Conservation (phyloP, 2,797 vertebrate species). For the Sphaeramia orbicularis region DNA sequence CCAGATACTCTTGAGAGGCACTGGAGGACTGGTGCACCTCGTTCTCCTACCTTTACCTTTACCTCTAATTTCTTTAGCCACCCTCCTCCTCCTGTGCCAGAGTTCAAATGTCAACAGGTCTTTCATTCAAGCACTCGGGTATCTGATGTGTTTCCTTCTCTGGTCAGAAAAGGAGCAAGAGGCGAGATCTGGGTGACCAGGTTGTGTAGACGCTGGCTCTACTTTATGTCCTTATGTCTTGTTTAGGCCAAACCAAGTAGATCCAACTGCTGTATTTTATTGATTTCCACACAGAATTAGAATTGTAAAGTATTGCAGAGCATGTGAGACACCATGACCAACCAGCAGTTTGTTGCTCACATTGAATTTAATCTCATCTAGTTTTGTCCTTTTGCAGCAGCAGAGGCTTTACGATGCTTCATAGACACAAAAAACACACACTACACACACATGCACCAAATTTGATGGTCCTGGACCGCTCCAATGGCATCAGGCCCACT, state of each 20-base stretch:
- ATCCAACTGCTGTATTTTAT: constrained; percentile 10
- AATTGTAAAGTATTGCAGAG: constrained; percentile 8
- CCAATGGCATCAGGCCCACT: constrained; percentile 52
- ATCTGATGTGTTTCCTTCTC: constrained; percentile 24
- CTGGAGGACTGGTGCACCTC: constrained; percentile 64
- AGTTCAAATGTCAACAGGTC: constrained; percentile 72
- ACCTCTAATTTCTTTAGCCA: too few relatives aligned
- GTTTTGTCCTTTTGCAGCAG: constrained; percentile 31
- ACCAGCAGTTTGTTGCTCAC: constrained; percentile 14
- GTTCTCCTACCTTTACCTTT: constrained; percentile 44
- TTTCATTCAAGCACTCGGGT: constrained; percentile 49
- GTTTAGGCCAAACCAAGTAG: constrained; percentile 5
- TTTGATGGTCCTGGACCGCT: constrained; percentile 28
- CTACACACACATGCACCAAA: neutral
- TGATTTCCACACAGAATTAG: neutral
- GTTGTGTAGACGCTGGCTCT: neutral
- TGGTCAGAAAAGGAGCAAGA: constrained; percentile 7
- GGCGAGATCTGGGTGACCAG: constrained; percentile 1
- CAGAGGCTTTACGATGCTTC: constrained; percentile 24
- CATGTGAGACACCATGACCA: constrained; percentile 1
- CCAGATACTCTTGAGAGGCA: constrained; percentile 80
- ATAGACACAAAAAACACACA: constrained; percentile 8
- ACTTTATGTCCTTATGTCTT: neutral
- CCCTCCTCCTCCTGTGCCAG: constrained; percentile 33
- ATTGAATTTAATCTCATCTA: constrained; percentile 36